Evolutionary conservation across 2,113 vertebrate species (phyloP).

Genomic region (Oncorhynchus kisutch): DNA sequence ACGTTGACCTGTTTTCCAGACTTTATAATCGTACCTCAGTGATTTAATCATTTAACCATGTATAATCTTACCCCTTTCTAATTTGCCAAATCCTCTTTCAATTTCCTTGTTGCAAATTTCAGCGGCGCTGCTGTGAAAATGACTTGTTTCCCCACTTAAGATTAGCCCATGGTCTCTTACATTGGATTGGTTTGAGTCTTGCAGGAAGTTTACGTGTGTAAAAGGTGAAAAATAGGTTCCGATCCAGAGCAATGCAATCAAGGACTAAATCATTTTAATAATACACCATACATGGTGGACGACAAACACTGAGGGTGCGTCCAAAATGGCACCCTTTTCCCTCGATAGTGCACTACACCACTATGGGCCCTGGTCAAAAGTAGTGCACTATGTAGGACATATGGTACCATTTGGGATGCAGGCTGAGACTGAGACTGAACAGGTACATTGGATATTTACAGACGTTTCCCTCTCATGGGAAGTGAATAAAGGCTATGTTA

Average conservation of each 20-base stretch:
- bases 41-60: conserved; percentile 64
- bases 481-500: neutral
- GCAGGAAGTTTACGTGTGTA: conserved; percentile 32
- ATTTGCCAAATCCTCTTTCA: conserved; percentile 52
- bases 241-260: neutral
- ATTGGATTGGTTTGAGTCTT: neutral
- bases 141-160: conserved; percentile 10
- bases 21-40: conserved; percentile 47
- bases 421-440: neutral
- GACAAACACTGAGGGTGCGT: neutral
- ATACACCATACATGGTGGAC: neutral
- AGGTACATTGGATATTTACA: conserved; percentile 19
- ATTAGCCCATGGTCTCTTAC: neutral
- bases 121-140: conserved; percentile 9
- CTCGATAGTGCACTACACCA: too few species aligned
- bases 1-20: conserved; percentile 66
- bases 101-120: conserved; percentile 1
- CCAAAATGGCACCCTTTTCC: too few species aligned
- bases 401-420: too few species aligned
- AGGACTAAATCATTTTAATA: conserved; percentile 22
- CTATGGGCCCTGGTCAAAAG: too few species aligned
- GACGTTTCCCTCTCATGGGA: neutral
- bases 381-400: too few species aligned
- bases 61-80: conserved; percentile 54
- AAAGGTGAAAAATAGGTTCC: conserved; percentile 34